Base-by-base conservation (phyloP, 1,140 invertebrate genomes). In the Amyelois transitella region DNA sequence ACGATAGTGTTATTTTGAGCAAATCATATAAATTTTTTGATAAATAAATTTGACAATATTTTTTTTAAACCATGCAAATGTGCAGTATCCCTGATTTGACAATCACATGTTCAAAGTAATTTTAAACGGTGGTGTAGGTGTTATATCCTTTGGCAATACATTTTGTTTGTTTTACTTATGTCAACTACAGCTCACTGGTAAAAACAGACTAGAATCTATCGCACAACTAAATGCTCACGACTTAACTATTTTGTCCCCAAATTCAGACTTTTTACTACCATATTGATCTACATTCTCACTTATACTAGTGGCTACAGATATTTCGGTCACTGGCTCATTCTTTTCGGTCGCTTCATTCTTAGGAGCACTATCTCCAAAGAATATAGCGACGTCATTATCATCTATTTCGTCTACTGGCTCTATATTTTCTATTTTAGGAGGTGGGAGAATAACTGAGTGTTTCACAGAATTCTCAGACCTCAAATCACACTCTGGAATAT, bases 331-430 rank as follows among this genome's bases (percentile, higher is more conserved):
- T 0, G 80, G 64, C 32, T 87, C 88, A 20, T 51, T 64, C 28
- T 48, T 68, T 49, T n/a, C 18, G 0, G 19, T 48, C 10, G 18
- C 45, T 5, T 55, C 70, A 19, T 72, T 62, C 0, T 66, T 58
- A 19, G 66, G 63, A 0, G 54, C 25, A 8, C 64, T 60, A 14
- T 80, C 70, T 21, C 86, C 89, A 60, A 90, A 91, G 65, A 88
- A 91, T 18, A 91, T 73, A 0, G 90, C 89, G 1, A 91, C 90
- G 53, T 91, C 89, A 51, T 90, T 90, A 18, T 90, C 81, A 48
- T 89, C 86, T 8, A 89, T 73, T 7, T 89, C 79, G 14, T 83
- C 75, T 6, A 79, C 65, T 24, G 68, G 49, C 28, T 67, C 49
- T 10, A 67, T 55, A 8, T 70, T 75, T 0, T 75, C 69, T 8